A percentile compares a stretch with the other conserved stretches of the same genome.
Conservation (phyloP, 2,113 vertebrate genomes). For the Semnornis frantzii region DNA sequence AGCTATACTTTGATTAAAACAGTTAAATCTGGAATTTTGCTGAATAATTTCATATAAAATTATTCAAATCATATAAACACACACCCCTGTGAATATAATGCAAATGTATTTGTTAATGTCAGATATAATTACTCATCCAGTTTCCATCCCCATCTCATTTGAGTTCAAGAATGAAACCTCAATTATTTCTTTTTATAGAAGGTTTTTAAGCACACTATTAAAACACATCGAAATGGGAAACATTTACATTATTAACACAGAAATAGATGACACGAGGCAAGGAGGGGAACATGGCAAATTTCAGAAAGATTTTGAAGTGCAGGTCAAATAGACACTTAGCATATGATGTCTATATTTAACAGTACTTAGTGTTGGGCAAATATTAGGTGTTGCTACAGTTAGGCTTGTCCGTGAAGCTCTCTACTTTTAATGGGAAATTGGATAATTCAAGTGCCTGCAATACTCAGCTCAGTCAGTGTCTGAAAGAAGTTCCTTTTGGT, state of each 20-base stretch:
- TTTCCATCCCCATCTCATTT: conserved; percentile 21
- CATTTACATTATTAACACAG: background rate
- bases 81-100: background rate
- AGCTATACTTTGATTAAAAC: background rate
- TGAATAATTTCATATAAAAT: background rate
- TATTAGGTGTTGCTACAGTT: background rate
- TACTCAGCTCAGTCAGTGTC: background rate
- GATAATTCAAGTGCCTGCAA: background rate
- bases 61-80: background rate
- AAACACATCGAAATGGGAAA: background rate
- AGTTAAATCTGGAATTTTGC: background rate
- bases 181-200: conserved; percentile 40
- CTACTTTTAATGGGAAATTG: background rate
- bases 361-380: background rate
- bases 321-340: background rate
- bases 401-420: background rate
- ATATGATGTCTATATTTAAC: background rate
- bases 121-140: conserved; percentile 13
- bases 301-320: background rate
- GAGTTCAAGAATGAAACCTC: conserved; percentile 3
- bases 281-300: background rate
- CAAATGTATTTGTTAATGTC: conserved; percentile 45
- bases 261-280: background rate
- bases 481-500: background rate
- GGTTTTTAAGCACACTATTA: background rate